Evolutionary conservation across 2,888 invertebrate genomes (phyloP), one percentile per base, ranked within the genome.

Genomic region (Lampropteryx suffumata): DNA sequence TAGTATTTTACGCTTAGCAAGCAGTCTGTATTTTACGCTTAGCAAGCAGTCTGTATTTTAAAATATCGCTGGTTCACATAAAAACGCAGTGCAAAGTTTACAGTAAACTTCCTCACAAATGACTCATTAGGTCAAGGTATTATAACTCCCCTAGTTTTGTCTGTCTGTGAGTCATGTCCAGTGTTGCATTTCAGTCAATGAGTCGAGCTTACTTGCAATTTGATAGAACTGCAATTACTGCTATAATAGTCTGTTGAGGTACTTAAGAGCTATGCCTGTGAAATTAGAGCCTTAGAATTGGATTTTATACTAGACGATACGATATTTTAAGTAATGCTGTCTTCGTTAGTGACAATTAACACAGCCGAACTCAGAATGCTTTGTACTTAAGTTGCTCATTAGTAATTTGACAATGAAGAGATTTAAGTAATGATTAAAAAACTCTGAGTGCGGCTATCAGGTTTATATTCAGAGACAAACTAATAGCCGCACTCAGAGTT

Each of bases 101-200:
- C 10, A n/a, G 3, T 17, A 17, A n/a, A 34, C n/a, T 35, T 33
- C 14, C 33, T 33, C 11, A 35, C 35, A 11, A 41, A 37, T 52
- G 52, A 52, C 7, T 52, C 46, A 52, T 37, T 47, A 39, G 52
- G 52, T 47, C 52, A 52, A 52, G 51, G 51, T 47, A 43, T 42
- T 42, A 52, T 9, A 10, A 29, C 34, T 26, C 45, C 51, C 46
- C 45, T 41, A 24, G 51, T 34, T 30, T 28, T 34, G 45, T 36
- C 27, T 27, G 43, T 42, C 35, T 37, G 29, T 53, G 53, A 53
- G 32, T 53, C 48, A 53, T 40, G 21, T 29, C 2, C 14, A 43
- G 44, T 40, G 37, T 53, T 48, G 53, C 40, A 53, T 53, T 53
- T 48, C 53, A 53, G 53, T 40, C 48, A 50, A 40, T 53, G 53